Conservation (phyloP, 53 echinoderm and acorn worm species). For the Actinopyga echinites region DNA sequence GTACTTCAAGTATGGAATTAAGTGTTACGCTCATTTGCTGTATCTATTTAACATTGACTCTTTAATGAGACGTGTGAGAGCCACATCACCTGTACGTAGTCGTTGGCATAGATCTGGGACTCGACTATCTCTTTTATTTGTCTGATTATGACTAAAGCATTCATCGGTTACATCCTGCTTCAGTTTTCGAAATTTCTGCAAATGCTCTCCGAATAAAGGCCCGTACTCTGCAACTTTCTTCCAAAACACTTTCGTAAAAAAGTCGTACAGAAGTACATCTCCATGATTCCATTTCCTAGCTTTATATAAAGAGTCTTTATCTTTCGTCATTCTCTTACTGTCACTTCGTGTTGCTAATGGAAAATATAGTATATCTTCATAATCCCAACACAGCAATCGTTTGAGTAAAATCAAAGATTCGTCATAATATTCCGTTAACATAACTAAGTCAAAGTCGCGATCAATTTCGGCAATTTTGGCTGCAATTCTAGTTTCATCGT, state of each 20-base stretch:
- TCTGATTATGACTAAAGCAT: constrained; percentile 41
- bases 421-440: constrained; percentile 63
- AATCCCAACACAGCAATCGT: constrained; percentile 62
- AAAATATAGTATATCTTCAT: constrained; percentile 56
- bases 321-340: neutral
- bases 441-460: constrained; percentile 54
- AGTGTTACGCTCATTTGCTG: too few species aligned
- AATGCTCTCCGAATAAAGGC: constrained; percentile 61
- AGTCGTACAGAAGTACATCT: too few species aligned
- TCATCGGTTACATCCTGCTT: constrained; percentile 11
- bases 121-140: constrained; percentile 5
- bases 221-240: constrained; percentile 65
- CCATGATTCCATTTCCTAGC: too few species aligned
- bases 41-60: constrained; percentile 8
- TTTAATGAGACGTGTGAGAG: neutral
- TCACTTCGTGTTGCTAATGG: constrained; percentile 43
- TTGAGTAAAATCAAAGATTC: too few species aligned
- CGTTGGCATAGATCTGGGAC: neutral
- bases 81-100: neutral
- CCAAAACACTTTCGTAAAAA: constrained; percentile 82
- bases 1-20: too few species aligned
- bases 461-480: constrained; percentile 43
- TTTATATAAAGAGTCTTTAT: too few species aligned
- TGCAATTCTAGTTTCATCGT: constrained; percentile 13
- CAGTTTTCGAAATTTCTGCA: constrained; percentile 49